Base-by-base conservation (phyloP, 2,113 vertebrate species). In the Galemys pyrenaicus region DNA sequence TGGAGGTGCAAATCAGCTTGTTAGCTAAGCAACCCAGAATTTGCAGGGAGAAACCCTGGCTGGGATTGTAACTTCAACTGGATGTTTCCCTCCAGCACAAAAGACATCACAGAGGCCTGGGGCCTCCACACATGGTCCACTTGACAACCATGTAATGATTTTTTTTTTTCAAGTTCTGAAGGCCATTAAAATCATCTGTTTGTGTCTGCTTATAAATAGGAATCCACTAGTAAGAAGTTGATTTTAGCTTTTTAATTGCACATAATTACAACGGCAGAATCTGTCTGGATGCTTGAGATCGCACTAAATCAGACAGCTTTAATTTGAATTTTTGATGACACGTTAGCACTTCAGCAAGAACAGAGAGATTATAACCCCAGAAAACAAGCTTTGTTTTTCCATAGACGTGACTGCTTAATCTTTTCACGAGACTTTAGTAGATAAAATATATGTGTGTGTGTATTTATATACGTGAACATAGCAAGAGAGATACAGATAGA, bases 261-360 rank as follows among this genome's bases (percentile, higher is more conserved):
- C 74, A 58, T 94, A 96, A 96, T 96, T 96, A 93, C 67, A 94
- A 68, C 6, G 2, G 65, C 83, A 92, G 65, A 97, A 85, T 73
- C 79, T 75, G 87, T 78, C 87, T 95, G 92, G 85, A 71, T 49
- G 89, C 92, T 70, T 85, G 90, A 96, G 1, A 97, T 95, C 37
- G 3, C 80, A 74, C 94, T 93, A 96, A 95, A 92, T 94, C 94
- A 96, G 95, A 97, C 96, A 84, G 94, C 96, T 90, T 94, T 95
- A 96, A 37, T 96, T 96, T 95, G 84, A 95, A 84, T 82, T 96
- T 95, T 91, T 89, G 82, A 5, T 95, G 92, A 60, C 95, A 96
- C 30, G 74, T 65, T 95, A 85, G 58, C 89, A 97, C 96, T 94
- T 79, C 78, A 95, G 95, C 19, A 37, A 77, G 92, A 93, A 82